A percentile compares a stretch with the other conserved stretches of the same genome.
Conservation (phyloP, 2,797 vertebrate genomes). For the Odontamblyopus lacepedii region DNA sequence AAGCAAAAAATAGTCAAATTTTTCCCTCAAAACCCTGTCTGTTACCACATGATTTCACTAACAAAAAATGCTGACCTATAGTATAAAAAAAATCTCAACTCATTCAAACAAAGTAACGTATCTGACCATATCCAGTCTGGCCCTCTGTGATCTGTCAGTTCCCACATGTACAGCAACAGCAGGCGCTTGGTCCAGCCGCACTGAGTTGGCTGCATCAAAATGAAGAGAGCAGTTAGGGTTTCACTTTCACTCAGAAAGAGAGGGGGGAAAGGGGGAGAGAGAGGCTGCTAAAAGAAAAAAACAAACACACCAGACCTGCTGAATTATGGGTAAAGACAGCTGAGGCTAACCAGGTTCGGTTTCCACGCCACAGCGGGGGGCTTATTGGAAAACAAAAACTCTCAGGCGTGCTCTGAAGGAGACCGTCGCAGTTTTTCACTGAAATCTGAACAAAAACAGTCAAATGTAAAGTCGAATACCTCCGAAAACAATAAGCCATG, state of each 20-base stretch:
- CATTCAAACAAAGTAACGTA: slow-evolving; percentile 24
- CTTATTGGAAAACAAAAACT: slow-evolving; percentile 75
- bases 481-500: slow-evolving; percentile 76
- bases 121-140: slow-evolving; percentile 57
- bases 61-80: no score
- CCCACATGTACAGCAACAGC: slow-evolving; percentile 63
- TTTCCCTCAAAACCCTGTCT: no score
- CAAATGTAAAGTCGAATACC: slow-evolving; percentile 72
- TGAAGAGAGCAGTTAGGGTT: slow-evolving; percentile 73
- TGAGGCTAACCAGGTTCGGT: slow-evolving; percentile 80
- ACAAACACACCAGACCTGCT: slow-evolving; percentile 72
- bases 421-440: slow-evolving; percentile 55
- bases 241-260: slow-evolving; percentile 63
- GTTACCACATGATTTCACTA: no score
- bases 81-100: no score
- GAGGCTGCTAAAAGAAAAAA: slow-evolving; percentile 53
- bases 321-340: slow-evolving; percentile 79
- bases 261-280: slow-evolving; percentile 1
- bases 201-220: slow-evolving; percentile 66
- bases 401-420: slow-evolving; percentile 66
- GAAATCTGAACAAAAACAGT: slow-evolving; percentile 69
- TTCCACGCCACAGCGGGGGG: slow-evolving; percentile 70
- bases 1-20: no score
- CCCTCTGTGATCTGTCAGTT: slow-evolving; percentile 57
- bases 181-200: slow-evolving; percentile 68